These are phyloP conservation scores for Pseudomyrmex concolor DNA, from an alignment of 1,140 invertebrate genomes.

Conservation along the genomic window DNA sequence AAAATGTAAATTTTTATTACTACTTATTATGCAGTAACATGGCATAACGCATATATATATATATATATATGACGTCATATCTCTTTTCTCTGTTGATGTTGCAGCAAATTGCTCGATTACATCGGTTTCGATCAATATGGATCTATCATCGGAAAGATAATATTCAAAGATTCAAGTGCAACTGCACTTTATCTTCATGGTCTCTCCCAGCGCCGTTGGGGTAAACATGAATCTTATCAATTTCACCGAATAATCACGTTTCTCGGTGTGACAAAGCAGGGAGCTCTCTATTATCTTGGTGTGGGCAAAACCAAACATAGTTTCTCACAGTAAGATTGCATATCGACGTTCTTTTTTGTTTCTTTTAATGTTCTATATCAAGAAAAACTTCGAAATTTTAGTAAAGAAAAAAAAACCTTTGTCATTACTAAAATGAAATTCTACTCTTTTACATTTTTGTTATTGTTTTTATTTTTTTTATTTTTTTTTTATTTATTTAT, in stretches of 20 bases:
- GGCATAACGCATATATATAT: too few relatives aligned
- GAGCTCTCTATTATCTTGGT: slow-evolving; percentile 81
- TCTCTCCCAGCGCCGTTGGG: slow-evolving; percentile 84
- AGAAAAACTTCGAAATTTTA: too few relatives aligned
- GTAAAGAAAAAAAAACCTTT: too few relatives aligned
- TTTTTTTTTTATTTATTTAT: too few relatives aligned
- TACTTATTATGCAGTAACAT: neutral
- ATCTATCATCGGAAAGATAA: slow-evolving; percentile 82
- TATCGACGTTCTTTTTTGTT: neutral
- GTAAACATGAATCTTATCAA: slow-evolving; percentile 70
- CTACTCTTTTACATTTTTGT: neutral
- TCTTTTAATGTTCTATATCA: too few relatives aligned
- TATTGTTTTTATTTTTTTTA: too few relatives aligned
- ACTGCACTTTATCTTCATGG: slow-evolving; percentile 84
- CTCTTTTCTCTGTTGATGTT: slow-evolving; percentile 43
- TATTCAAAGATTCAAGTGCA: slow-evolving; percentile 74
- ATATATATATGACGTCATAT: neutral
- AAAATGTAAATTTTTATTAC: slow-evolving; percentile 73
- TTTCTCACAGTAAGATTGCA: slow-evolving; percentile 82
- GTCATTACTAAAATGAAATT: too few relatives aligned
- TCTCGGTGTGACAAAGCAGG: slow-evolving; percentile 79
- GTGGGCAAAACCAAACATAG: slow-evolving; percentile 80
- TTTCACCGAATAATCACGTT: slow-evolving; percentile 78
- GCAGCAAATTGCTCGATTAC: slow-evolving; percentile 71
- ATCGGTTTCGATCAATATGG: slow-evolving; percentile 86